Evolutionary conservation across 2,888 invertebrate genomes (phyloP).

Genomic region (Cecidostiba fungosa): DNA sequence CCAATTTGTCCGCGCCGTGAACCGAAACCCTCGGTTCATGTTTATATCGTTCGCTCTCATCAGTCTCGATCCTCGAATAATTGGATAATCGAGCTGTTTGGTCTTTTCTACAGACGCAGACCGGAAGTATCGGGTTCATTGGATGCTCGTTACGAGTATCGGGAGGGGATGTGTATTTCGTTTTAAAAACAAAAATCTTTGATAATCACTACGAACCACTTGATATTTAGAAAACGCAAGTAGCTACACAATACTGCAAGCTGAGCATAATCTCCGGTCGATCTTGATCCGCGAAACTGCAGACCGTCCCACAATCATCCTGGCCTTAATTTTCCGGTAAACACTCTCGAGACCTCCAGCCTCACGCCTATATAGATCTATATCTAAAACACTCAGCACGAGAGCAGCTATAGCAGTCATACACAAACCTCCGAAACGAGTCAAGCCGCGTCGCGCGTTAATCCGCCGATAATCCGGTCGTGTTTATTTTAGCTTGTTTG

Average conservation of each 20-base stretch:
- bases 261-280: neutral
- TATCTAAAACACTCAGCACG: neutral
- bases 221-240: neutral
- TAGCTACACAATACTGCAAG: neutral
- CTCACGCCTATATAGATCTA: neutral
- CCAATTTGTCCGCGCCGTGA: slow-evolving; percentile 79
- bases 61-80: slow-evolving; percentile 22
- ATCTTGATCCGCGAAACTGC: neutral
- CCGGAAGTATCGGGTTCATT: slow-evolving; percentile 68
- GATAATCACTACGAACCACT: neutral
- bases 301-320: neutral
- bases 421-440: neutral
- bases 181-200: neutral
- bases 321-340: slow-evolving; percentile 18
- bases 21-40: neutral
- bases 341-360: neutral
- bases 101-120: slow-evolving; percentile 67
- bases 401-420: neutral
- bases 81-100: slow-evolving; percentile 50
- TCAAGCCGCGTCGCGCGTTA: slow-evolving; percentile 18
- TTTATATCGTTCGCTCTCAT: neutral
- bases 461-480: slow-evolving; percentile 51
- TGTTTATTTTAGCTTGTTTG: slow-evolving; percentile 52
- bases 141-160: slow-evolving; percentile 45
- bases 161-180: neutral